Evolutionary conservation across 2,888 invertebrate species (phyloP).

Genomic region (Orgyia antiqua): DNA sequence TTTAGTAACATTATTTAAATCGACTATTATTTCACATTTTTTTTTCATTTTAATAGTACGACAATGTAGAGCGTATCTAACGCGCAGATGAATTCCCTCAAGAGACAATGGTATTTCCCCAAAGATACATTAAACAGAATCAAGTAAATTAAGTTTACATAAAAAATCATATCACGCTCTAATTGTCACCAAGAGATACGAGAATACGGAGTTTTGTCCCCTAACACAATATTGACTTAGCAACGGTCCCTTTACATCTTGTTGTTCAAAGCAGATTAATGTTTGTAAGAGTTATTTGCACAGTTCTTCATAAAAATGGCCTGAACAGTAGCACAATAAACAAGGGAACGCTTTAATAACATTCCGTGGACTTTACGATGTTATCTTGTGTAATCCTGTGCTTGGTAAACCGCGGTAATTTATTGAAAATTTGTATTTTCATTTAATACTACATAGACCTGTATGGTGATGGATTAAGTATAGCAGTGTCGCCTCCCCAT

Average conservation of each 20-base stretch:
- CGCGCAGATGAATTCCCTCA: not conserved
- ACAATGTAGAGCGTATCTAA: too few species aligned
- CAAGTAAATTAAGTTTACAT: conserved; percentile 67
- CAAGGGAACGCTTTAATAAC: conserved; percentile 54
- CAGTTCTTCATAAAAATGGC: conserved; percentile 75
- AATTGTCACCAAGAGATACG: conserved; percentile 62
- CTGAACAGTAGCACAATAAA: conserved; percentile 61
- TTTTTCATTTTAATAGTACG: too few species aligned
- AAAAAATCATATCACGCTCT: conserved; percentile 73
- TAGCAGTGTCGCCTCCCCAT: too few species aligned
- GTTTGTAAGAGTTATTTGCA: conserved; percentile 71
- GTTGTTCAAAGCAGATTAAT: conserved; percentile 76
- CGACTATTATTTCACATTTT: too few species aligned
- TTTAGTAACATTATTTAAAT: too few species aligned
- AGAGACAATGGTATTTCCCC: conserved; percentile 1
- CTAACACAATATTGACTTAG: conserved; percentile 68
- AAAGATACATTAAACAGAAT: conserved; percentile 24
- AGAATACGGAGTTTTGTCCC: conserved; percentile 57
- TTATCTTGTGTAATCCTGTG: conserved; percentile 49
- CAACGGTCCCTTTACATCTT: conserved; percentile 66
- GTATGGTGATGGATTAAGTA: too few species aligned
- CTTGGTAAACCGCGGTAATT: conserved; percentile 14
- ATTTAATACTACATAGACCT: too few species aligned
- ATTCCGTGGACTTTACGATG: conserved; percentile 48
- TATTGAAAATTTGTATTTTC: conserved; percentile 11